Conservation (phyloP, 1,140 invertebrate genomes). For the Charaxes varanes region DNA sequence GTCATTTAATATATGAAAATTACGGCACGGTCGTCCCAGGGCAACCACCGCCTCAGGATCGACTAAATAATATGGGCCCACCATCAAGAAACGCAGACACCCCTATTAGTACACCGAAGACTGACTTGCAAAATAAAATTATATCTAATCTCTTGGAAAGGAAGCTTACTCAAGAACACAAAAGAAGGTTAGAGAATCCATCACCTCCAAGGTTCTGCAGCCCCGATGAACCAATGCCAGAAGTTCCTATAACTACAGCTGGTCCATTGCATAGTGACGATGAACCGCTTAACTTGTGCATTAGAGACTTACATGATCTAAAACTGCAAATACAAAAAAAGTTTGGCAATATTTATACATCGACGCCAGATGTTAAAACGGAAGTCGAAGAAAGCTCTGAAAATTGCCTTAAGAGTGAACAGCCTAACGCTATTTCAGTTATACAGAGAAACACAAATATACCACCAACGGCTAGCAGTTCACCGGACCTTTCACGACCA, state of each 20-base stretch:
- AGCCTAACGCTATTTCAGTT: conserved; percentile 68
- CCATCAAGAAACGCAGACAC: conserved; percentile 27
- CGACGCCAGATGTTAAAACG: conserved; percentile 54
- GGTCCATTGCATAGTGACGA: conserved; percentile 71
- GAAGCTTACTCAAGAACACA: conserved; percentile 79
- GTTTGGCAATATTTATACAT: conserved; percentile 76
- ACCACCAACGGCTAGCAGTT: conserved; percentile 38
- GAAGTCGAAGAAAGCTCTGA: conserved; percentile 75
- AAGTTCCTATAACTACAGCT: conserved; percentile 44
- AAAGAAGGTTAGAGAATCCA: conserved; percentile 50
- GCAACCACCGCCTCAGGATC: conserved; percentile 75
- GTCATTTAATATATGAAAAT: conserved; percentile 92
- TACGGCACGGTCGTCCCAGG: conserved; percentile 89
- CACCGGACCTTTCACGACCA: conserved; percentile 48
- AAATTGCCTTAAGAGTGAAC: conserved; percentile 73
- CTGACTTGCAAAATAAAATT: conserved; percentile 81
- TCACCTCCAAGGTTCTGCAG: conserved; percentile 38
- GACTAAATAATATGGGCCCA: conserved; percentile 26
- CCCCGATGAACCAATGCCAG: conserved; percentile 54
- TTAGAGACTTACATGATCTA: conserved; percentile 81
- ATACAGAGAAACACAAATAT: conserved; percentile 59
- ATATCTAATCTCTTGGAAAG: conserved; percentile 81
- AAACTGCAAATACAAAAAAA: conserved; percentile 78
- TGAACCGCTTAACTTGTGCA: conserved; percentile 89
- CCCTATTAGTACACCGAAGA: conserved; percentile 43